These are phyloP conservation scores for Chamaetylas fuelleborni DNA, from an alignment of 2,113 vertebrate species.

Conservation along the genomic window DNA sequence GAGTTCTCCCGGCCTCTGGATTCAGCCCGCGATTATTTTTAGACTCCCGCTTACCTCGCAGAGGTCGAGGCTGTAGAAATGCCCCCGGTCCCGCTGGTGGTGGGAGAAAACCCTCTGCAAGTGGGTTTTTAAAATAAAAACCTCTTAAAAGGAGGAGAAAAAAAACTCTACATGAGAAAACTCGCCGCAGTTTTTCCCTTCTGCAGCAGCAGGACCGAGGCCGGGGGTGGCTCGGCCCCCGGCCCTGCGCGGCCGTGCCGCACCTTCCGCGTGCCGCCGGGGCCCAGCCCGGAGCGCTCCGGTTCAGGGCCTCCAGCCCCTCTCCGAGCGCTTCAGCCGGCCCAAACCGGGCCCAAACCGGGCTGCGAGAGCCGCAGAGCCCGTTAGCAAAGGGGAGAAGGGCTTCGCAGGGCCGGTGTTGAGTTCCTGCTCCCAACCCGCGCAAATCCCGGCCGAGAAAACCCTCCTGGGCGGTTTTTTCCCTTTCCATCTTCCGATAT, in stretches of 20 bases:
- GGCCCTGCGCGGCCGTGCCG: not conserved
- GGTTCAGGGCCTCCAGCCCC: not conserved
- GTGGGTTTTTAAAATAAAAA: no score
- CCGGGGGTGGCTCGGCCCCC: not conserved
- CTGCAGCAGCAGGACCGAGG: not conserved
- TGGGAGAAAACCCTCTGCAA: not conserved
- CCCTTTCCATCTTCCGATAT: not conserved
- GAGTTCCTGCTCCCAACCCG: not conserved
- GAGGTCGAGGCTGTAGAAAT: not conserved
- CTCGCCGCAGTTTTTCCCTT: not conserved
- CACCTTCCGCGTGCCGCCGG: not conserved
- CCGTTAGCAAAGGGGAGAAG: not conserved
- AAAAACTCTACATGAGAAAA: not conserved
- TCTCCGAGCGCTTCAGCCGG: not conserved
- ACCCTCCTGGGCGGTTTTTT: not conserved
- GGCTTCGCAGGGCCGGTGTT: not conserved
- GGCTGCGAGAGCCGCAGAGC: not conserved
- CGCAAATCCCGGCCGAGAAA: not conserved
- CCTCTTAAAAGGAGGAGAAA: not conserved
- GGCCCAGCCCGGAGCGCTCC: not conserved
- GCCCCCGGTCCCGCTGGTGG: no score
- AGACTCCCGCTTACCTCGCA: not conserved
- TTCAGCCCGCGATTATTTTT: slow-evolving; percentile 14
- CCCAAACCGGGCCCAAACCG: not conserved
- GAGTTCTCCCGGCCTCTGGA: not conserved